Percentiles rank a stretch among this genome's conserved stretches.
Conservation (phyloP, 1,140 invertebrate species). For the Oreohelix idahoensis region DNA sequence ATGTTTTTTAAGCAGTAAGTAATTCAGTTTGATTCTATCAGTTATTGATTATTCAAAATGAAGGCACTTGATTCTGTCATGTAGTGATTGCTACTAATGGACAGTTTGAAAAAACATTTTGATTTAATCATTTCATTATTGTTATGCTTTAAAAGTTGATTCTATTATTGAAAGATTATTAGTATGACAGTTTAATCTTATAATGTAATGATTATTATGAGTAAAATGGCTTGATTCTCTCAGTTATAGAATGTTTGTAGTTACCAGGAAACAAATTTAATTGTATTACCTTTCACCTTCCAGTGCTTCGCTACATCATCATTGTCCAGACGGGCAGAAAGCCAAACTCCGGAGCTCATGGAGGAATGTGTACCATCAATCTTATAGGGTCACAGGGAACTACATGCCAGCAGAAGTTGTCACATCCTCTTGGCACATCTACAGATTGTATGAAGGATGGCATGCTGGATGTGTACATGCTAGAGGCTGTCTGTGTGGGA, state of each 20-base stretch:
- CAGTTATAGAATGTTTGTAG: too few species aligned
- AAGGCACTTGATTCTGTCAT: too few species aligned
- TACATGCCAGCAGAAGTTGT: slow-evolving; percentile 54
- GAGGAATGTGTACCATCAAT: slow-evolving; percentile 51
- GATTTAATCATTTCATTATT: not conserved
- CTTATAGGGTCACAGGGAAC: slow-evolving; percentile 54
- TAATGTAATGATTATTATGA: too few species aligned
- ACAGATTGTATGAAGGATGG: slow-evolving; percentile 49
- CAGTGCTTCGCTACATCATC: slow-evolving; percentile 58
- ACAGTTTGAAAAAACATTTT: too few species aligned
- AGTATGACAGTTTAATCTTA: too few species aligned
- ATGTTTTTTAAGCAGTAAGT: too few species aligned
- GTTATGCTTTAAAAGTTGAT: too few species aligned
- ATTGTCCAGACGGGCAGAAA: slow-evolving; percentile 54
- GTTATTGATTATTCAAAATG: too few species aligned
- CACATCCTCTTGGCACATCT: slow-evolving; percentile 42
- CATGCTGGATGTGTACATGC: slow-evolving; percentile 56
- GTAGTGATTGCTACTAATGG: too few species aligned
- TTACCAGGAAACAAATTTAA: not conserved
- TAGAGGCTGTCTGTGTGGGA: slow-evolving; percentile 58
- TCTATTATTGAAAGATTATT: too few species aligned
- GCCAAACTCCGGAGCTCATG: slow-evolving; percentile 45
- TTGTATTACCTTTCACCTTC: slow-evolving; percentile 33
- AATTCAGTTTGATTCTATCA: too few species aligned
- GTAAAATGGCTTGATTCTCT: too few species aligned